Base-by-base conservation (phyloP, 1,140 invertebrate species). In the Listronotus bonariensis region DNA sequence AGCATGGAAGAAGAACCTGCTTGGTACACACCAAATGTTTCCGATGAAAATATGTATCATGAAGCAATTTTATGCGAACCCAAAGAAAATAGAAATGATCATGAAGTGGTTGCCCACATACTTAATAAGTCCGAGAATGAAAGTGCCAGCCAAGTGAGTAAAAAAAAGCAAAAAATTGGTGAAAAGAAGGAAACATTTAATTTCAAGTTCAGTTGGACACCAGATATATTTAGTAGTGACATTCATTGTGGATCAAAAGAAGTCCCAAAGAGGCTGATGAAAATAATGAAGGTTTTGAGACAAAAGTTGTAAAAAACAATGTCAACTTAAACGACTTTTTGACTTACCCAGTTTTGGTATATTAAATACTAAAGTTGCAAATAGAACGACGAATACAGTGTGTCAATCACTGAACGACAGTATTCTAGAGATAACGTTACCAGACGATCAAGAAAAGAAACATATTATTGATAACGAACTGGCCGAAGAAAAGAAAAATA, bases 381-480 rank as follows among this genome's bases (percentile, higher is more conserved):
- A 10, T 36, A 36, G 11, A 12, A 36, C 34, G 34, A 36, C 34
- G 2, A 36, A 36, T 12, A 36, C 34, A 36, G 18, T 56, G 40
- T 17, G 53, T 42, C 18, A 14, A 26, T 18, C 45, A 10, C 15
- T 10, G 45, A 26, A 20, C 3, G 45, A 6, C 10, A 53, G 32
- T 14, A 53, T 15, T 36, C 20, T 58, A 32, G 41, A 32, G 15
- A 20, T 42, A 15, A 57, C 53, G 1, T 40, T 49, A n/a, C 9
- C 12, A 43, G 17, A 32, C 6, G 46, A 56, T 3, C n/a, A 40
- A 12, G 32, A 57, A 36, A 63, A 51, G 17, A 4, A 46, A 11
- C 20, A 57, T 31, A 49, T 42, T 9, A 26, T 61, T 14, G 57
- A 60, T 34, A 48, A 57, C 11, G 52, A 62, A 42, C 34, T 49